phyloP scores from a whole-genome alignment of 2,888 invertebrate genomes.

The Eupithecia vulgata region DNA sequence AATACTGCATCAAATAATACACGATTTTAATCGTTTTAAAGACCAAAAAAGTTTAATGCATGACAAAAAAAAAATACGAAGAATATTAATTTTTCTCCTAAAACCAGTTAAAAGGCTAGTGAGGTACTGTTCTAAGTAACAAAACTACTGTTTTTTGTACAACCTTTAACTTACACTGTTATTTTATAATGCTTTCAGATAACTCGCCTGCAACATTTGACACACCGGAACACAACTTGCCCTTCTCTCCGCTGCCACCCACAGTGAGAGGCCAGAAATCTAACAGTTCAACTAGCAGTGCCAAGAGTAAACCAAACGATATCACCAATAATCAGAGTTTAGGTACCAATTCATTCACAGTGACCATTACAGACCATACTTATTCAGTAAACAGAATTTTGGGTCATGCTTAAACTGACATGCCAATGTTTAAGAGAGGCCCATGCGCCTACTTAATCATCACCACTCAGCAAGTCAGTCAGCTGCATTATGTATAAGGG shows the following conservation, averaged over 20 bases:
- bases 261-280: conserved; percentile 51
- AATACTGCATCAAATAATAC: no score
- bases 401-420: background rate
- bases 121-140: background rate
- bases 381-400: background rate
- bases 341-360: conserved; percentile 55
- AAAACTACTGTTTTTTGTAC: background rate
- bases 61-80: background rate
- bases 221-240: conserved; percentile 87
- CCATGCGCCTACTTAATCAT: background rate
- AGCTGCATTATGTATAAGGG: background rate
- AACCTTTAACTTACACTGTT: background rate
- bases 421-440: background rate
- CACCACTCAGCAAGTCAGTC: background rate
- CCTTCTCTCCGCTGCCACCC: conserved; percentile 61
- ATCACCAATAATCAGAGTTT: conserved; percentile 72
- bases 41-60: background rate
- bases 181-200: conserved; percentile 67
- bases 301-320: conserved; percentile 60
- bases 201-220: conserved; percentile 97
- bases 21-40: no score
- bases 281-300: conserved; percentile 46
- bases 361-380: background rate
- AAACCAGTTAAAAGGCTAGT: background rate
- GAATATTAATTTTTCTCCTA: background rate